Percentiles rank a stretch among this genome's conserved stretches.
Evolutionary conservation across 2,797 vertebrate species (phyloP).

Genomic region (Calcarius lapponicus): DNA sequence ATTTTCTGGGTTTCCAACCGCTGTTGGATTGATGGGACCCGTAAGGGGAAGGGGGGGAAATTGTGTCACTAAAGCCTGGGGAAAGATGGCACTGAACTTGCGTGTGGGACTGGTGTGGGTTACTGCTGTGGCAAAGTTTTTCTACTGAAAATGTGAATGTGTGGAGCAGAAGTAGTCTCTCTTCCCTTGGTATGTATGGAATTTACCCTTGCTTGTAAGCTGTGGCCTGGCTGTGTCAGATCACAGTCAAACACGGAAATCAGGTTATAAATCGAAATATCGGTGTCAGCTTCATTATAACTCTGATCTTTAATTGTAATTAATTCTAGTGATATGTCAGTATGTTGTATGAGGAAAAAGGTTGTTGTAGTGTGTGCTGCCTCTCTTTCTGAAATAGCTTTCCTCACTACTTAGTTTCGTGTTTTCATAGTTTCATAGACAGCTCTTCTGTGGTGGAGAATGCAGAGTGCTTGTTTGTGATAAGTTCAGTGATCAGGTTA

Average conservation of each 20-base stretch:
- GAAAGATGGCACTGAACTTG: background rate
- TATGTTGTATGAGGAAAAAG: background rate
- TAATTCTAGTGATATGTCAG: background rate
- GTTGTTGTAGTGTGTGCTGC: background rate
- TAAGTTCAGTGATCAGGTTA: background rate
- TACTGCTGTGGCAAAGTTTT: background rate
- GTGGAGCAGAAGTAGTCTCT: background rate
- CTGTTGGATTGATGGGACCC: background rate
- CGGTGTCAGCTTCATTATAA: background rate
- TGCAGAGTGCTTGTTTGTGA: background rate
- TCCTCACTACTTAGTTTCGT: background rate
- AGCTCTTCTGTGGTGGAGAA: background rate
- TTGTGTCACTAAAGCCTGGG: background rate
- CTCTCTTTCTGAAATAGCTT: background rate
- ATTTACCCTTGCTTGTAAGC: background rate
- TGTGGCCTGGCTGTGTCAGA: background rate
- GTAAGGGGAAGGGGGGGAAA: background rate
- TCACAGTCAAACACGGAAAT: background rate
- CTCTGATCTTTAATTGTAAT: background rate
- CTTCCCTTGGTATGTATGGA: background rate
- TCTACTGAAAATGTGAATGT: fast-evolving
- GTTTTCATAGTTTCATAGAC: background rate
- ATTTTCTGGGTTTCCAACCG: background rate
- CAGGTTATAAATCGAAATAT: background rate
- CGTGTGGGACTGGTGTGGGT: background rate